Percentiles rank a stretch among this genome's conserved stretches.
Conservation (phyloP, 2,797 vertebrate genomes). For the Sarcophilus harrisii region DNA sequence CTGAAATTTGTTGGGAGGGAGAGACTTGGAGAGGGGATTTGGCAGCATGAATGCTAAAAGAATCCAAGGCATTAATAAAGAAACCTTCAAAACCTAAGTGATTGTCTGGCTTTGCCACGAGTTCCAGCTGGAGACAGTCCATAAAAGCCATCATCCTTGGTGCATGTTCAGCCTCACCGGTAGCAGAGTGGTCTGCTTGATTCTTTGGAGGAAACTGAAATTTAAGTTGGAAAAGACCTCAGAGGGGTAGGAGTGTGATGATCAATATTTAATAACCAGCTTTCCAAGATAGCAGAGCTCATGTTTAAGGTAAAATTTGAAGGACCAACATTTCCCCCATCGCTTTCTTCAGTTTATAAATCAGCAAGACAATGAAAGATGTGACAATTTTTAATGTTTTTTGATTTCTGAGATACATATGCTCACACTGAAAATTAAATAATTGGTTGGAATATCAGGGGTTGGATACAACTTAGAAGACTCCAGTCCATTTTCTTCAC, state of each 20-base stretch:
- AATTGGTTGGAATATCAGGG: neutral
- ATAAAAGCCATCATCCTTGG: neutral
- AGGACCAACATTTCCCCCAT: neutral
- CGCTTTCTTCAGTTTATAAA: neutral
- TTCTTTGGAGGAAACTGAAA: neutral
- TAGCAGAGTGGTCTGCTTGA: neutral
- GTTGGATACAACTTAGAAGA: neutral
- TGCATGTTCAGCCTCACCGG: neutral
- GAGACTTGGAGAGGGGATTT: neutral
- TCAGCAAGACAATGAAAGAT: neutral
- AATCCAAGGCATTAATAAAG: neutral
- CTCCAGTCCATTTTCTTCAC: neutral
- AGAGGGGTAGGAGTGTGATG: neutral
- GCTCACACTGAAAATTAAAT: neutral
- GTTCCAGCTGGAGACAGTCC: neutral
- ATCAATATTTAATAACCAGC: neutral
- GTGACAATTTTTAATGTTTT: neutral
- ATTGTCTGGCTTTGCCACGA: neutral
- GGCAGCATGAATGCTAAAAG: neutral
- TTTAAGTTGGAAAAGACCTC: neutral
- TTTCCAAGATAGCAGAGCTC: neutral
- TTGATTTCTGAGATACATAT: neutral
- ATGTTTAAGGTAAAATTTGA: neutral
- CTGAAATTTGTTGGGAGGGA: neutral
- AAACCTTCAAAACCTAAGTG: neutral